Evolutionary conservation across 2,888 invertebrate genomes (phyloP).

Genomic region (Lasius platythorax): DNA sequence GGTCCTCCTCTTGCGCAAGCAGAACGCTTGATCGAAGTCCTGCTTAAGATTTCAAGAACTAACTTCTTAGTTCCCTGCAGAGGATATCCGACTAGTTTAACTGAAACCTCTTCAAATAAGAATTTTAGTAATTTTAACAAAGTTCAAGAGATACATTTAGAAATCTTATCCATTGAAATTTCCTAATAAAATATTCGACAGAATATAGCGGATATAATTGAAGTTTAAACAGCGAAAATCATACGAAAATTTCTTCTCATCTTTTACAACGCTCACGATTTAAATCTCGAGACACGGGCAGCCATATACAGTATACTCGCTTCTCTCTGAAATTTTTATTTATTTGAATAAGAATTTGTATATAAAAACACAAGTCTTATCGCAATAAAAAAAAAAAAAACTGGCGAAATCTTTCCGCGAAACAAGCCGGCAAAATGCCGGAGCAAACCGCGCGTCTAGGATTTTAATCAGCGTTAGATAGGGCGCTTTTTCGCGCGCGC

Average conservation of each 20-base stretch:
- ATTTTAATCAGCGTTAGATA: neutral
- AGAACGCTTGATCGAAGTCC: neutral
- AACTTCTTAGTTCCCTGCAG: neutral
- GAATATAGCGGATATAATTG: neutral
- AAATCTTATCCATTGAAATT: neutral
- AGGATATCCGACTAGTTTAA: neutral
- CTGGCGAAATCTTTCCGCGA: neutral
- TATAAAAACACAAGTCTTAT: neutral
- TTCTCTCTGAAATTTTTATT: neutral
- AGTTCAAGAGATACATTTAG: neutral
- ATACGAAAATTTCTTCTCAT: neutral
- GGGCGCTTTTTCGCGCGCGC: neutral
- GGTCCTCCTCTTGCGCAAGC: neutral
- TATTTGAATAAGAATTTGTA: neutral
- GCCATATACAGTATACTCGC: too few relatives aligned
- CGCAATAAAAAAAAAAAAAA: neutral
- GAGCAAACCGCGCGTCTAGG: neutral
- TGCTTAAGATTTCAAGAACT: neutral
- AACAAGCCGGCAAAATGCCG: neutral
- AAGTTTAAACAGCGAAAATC: neutral
- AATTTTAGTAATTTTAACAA: neutral
- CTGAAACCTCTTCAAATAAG: neutral
- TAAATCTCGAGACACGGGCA: neutral
- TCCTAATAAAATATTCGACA: too few relatives aligned
- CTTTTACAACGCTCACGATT: neutral